Evolutionary conservation across 1,140 invertebrate species (phyloP).

Genomic region (Camponotus vicinus): DNA sequence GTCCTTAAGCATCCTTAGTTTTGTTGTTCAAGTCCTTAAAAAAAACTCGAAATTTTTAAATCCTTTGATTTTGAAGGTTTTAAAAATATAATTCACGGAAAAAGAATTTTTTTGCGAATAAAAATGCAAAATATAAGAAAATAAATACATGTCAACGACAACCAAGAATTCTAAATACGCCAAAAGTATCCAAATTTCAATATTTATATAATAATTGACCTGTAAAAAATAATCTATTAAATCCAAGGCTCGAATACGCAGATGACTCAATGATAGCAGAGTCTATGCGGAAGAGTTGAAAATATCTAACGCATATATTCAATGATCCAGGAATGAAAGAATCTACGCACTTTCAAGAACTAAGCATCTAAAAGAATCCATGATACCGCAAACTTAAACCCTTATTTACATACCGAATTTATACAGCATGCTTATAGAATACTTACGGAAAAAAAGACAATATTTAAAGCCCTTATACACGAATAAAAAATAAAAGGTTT

Average conservation of each 20-base stretch:
- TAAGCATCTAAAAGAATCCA: constrained; percentile 35
- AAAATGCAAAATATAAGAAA: not conserved
- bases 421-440: constrained; percentile 46
- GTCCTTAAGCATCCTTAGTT: not conserved
- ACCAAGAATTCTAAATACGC: not conserved
- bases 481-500: constrained; percentile 11
- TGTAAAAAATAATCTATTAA: constrained; percentile 6
- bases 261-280: not conserved
- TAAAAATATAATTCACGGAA: not conserved
- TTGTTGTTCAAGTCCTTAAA: not conserved
- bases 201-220: not conserved
- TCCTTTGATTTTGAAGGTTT: not conserved
- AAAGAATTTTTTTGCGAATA: not conserved
- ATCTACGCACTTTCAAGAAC: constrained; percentile 9
- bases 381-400: constrained; percentile 36
- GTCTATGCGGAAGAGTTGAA: not conserved
- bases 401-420: constrained; percentile 7
- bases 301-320: not conserved
- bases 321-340: constrained; percentile 37
- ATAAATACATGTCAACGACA: not conserved
- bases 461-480: constrained; percentile 1
- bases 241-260: not conserved
- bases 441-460: constrained; percentile 16
- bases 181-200: not conserved
- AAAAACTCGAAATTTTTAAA: not conserved